Evolutionary conservation across 2,888 invertebrate genomes (phyloP).

Genomic region (Willowsia nigromaculata): DNA sequence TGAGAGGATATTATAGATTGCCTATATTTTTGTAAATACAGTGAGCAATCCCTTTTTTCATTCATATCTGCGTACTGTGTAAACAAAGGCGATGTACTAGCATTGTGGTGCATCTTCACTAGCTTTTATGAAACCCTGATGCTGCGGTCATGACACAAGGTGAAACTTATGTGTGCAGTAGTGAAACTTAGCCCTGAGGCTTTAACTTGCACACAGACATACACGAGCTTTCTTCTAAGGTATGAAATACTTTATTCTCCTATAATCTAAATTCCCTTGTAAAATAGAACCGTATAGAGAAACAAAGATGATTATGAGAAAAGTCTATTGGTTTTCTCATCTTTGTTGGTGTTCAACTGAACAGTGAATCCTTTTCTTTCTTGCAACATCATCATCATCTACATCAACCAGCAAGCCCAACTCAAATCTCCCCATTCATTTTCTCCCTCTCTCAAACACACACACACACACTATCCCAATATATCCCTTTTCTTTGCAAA

Average conservation of each 20-base stretch:
- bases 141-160: constrained; percentile 44
- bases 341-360: constrained; percentile 31
- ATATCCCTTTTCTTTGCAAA: constrained; percentile 16
- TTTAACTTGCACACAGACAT: background rate
- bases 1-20: background rate
- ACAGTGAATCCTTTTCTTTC: background rate
- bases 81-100: background rate
- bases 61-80: background rate
- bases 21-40: background rate
- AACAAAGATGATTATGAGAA: constrained; percentile 58
- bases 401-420: constrained; percentile 9
- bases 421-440: constrained; percentile 62
- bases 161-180: constrained; percentile 18
- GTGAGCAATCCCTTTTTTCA: background rate
- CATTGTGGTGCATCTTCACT: constrained; percentile 1
- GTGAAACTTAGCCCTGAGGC: constrained; percentile 35
- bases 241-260: background rate
- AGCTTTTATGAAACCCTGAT: constrained; percentile 32
- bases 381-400: constrained; percentile 49
- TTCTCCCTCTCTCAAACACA: constrained; percentile 31
- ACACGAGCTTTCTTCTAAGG: background rate
- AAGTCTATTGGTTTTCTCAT: constrained; percentile 58
- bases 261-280: constrained; percentile 16
- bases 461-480: too few species aligned
- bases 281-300: background rate